These are phyloP conservation scores for Caerostris darwini DNA, from an alignment of 1,140 invertebrate genomes.

Conservation along the genomic window DNA sequence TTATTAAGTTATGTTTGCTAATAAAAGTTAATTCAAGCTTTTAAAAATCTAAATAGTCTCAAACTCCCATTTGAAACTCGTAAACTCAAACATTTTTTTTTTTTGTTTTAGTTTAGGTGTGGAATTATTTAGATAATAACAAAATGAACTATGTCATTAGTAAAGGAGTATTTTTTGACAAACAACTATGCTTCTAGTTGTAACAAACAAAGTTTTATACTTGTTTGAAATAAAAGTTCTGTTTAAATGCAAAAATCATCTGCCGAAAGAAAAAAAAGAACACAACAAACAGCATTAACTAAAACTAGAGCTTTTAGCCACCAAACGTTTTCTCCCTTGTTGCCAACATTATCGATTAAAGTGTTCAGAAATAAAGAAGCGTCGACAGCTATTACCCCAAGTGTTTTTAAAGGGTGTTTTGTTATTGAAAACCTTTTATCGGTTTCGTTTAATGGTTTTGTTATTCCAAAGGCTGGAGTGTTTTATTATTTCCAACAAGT, in stretches of 20 bases:
- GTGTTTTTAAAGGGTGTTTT: constrained; percentile 76
- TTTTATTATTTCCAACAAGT: constrained; percentile 69
- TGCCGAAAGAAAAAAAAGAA: constrained; percentile 3
- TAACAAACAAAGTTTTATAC: neutral
- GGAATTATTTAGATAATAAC: neutral
- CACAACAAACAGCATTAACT: constrained; percentile 25
- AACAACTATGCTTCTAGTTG: neutral
- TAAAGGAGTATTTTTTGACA: neutral
- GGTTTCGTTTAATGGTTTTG: constrained; percentile 75
- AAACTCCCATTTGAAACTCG: neutral
- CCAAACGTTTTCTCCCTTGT: neutral
- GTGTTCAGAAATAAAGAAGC: constrained; percentile 71
- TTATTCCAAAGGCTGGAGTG: constrained; percentile 60
- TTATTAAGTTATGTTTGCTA: too few relatives aligned
- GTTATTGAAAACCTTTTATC: constrained; percentile 76
- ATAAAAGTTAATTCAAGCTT: neutral
- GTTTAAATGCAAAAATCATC: constrained; percentile 13
- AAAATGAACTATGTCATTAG: constrained; percentile 7
- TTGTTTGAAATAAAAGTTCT: neutral
- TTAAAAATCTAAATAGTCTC: neutral
- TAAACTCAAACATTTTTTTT: neutral
- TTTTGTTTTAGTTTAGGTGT: neutral
- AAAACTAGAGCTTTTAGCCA: neutral
- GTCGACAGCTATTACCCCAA: constrained; percentile 74
- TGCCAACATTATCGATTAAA: constrained; percentile 67